Percentiles rank a stretch among this genome's conserved stretches.
Evolutionary conservation across 1,140 invertebrate genomes (phyloP).

Genomic region (Choristoneura fumiferana): DNA sequence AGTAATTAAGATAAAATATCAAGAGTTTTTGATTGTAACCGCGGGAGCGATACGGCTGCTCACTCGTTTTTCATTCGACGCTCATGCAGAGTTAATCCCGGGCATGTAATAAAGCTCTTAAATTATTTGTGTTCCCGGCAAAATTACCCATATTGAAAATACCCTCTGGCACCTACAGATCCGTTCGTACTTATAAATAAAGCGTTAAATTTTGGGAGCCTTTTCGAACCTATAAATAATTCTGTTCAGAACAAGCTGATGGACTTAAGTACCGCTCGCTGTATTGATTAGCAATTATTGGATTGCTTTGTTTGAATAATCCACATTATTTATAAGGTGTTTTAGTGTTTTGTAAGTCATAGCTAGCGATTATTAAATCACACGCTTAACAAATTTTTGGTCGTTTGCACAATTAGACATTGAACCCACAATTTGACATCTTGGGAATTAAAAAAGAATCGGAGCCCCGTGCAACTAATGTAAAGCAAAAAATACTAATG

Average conservation of each 20-base stretch:
- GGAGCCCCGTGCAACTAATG: too few species aligned
- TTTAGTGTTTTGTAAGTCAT: too few species aligned
- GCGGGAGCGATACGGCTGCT: conserved; percentile 35
- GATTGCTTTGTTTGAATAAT: conserved; percentile 42
- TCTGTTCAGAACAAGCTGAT: conserved; percentile 23
- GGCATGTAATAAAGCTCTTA: conserved; percentile 74
- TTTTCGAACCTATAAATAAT: conserved; percentile 36
- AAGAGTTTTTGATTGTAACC: conserved; percentile 68
- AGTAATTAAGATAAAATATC: conserved; percentile 77
- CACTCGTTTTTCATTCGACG: conserved; percentile 64
- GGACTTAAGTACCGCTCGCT: conserved; percentile 28
- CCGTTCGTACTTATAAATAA: conserved; percentile 33
- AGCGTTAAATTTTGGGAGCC: conserved; percentile 47
- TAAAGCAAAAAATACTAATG: too few species aligned
- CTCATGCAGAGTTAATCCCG: conserved; percentile 72
- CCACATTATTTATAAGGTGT: conserved; percentile 38
- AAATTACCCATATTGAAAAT: conserved; percentile 78
- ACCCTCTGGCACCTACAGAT: conserved; percentile 68
- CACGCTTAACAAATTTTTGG: too few species aligned
- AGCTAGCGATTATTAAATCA: too few species aligned
- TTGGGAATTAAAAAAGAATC: too few species aligned
- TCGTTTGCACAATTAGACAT: too few species aligned
- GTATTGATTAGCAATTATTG: conserved; percentile 48
- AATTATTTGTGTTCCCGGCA: conserved; percentile 73
- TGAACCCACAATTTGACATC: too few species aligned